phyloP scores from a whole-genome alignment of 1,140 invertebrate species.

The Uloborus diversus region DNA sequence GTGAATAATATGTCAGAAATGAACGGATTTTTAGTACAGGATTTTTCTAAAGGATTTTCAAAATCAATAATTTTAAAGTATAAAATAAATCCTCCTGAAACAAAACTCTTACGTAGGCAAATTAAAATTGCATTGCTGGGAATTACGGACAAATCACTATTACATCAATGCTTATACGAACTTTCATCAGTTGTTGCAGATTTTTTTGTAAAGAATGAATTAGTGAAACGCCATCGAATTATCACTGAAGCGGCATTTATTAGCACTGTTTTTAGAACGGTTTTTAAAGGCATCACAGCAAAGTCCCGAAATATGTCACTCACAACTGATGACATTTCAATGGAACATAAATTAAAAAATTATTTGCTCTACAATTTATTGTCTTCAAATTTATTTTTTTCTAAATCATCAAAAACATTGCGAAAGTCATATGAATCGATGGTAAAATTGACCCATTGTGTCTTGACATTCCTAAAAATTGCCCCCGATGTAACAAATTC shows the following conservation, averaged over 20 bases:
- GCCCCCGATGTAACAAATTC: too few relatives aligned
- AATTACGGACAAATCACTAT: not conserved
- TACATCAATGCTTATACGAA: not conserved
- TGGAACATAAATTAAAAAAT: not conserved
- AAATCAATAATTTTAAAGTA: not conserved
- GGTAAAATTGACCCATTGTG: too few relatives aligned
- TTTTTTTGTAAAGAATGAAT: conserved; percentile 10
- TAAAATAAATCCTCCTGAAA: not conserved
- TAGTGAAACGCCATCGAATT: not conserved
- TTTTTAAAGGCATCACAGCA: conserved; percentile 7
- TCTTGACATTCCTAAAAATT: too few relatives aligned
- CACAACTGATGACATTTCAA: not conserved
- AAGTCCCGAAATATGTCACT: not conserved
- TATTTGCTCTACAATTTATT: conserved; percentile 11
- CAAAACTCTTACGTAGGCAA: not conserved
- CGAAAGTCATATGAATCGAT: too few relatives aligned
- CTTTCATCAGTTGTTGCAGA: not conserved
- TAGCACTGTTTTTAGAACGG: not conserved
- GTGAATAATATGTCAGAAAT: too few relatives aligned
- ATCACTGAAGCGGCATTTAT: not conserved
- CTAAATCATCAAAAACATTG: too few relatives aligned
- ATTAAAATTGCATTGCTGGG: not conserved
- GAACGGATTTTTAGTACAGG: too few relatives aligned
- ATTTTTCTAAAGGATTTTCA: not conserved
- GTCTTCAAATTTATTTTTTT: conserved; percentile 9